Evolutionary conservation across 1,140 invertebrate species (phyloP).

Genomic region (Dysdera silvatica): DNA sequence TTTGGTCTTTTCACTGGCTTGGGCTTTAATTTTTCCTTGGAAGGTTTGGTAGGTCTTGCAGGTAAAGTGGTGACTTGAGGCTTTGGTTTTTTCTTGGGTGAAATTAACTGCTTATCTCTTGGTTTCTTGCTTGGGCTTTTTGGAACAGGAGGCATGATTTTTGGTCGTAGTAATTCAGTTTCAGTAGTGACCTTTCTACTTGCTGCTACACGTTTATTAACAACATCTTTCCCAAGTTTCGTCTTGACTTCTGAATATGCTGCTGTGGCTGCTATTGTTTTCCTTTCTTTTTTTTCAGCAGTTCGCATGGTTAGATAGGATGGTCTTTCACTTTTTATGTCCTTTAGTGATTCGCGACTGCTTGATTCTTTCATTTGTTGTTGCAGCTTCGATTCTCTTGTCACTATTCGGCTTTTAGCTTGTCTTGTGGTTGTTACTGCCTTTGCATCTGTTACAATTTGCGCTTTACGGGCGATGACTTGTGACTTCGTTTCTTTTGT

Average conservation of each 20-base stretch:
- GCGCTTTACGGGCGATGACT: constrained; percentile 7
- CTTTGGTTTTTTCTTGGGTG: constrained; percentile 25
- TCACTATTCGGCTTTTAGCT: not conserved
- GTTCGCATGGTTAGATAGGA: not conserved
- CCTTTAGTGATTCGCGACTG: not conserved
- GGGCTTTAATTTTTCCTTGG: constrained; percentile 23
- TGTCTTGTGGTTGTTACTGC: constrained; percentile 44
- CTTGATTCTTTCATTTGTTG: too few relatives aligned
- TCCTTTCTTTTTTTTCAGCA: constrained; percentile 35
- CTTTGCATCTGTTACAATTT: constrained; percentile 25
- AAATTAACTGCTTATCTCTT: constrained; percentile 7
- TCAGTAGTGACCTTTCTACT: constrained; percentile 1
- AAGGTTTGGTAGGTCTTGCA: constrained; percentile 8
- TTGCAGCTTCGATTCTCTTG: too few relatives aligned
- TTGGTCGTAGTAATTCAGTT: not conserved
- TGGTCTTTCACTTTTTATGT: not conserved
- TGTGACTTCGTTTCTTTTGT: constrained; percentile 19
- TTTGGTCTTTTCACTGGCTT: constrained; percentile 25
- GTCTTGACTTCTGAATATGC: constrained; percentile 10
- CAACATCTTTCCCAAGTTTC: constrained; percentile 16
- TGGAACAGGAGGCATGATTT: constrained; percentile 4
- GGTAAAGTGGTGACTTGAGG: not conserved
- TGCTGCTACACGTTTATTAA: constrained; percentile 18
- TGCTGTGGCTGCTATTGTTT: constrained; percentile 29
- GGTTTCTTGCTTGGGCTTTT: constrained; percentile 24